Evolutionary conservation across 1,140 invertebrate species (phyloP).

Genomic region (Ceratina japonica): DNA sequence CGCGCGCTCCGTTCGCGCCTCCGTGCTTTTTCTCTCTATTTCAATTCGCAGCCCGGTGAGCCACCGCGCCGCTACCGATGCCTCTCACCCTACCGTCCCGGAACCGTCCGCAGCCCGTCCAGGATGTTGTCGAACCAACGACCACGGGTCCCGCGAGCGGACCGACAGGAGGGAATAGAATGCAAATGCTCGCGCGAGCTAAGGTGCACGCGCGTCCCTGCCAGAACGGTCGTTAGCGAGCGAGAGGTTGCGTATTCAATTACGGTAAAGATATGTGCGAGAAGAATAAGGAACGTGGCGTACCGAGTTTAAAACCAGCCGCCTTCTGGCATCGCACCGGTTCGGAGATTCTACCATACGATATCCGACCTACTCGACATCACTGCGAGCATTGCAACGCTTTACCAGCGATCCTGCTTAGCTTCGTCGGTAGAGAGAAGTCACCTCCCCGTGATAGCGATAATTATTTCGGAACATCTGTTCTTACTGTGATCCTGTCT

Average conservation of each 20-base stretch:
- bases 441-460: no score
- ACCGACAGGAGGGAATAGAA: conserved; percentile 43
- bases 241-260: conserved; percentile 52
- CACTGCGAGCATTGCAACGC: conserved; percentile 28
- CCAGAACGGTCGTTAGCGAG: conserved; percentile 76
- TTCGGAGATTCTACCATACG: conserved; percentile 71
- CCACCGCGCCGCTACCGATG: no score
- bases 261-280: conserved; percentile 51
- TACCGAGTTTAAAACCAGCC: conserved; percentile 64
- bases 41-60: no score
- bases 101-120: neutral
- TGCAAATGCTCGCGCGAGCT: conserved; percentile 72
- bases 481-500: no score
- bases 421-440: no score
- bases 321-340: conserved; percentile 67
- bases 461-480: no score
- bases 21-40: neutral
- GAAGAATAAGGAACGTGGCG: conserved; percentile 67
- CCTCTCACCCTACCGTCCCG: no score
- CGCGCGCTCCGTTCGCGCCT: neutral
- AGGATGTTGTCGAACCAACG: neutral
- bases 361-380: conserved; percentile 71
- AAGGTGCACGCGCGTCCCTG: conserved; percentile 62
- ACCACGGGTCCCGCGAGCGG: neutral
- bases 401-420: conserved; percentile 29